Evolutionary conservation across 2,797 vertebrate genomes (phyloP).

Genomic region (Propithecus perrieri): DNA sequence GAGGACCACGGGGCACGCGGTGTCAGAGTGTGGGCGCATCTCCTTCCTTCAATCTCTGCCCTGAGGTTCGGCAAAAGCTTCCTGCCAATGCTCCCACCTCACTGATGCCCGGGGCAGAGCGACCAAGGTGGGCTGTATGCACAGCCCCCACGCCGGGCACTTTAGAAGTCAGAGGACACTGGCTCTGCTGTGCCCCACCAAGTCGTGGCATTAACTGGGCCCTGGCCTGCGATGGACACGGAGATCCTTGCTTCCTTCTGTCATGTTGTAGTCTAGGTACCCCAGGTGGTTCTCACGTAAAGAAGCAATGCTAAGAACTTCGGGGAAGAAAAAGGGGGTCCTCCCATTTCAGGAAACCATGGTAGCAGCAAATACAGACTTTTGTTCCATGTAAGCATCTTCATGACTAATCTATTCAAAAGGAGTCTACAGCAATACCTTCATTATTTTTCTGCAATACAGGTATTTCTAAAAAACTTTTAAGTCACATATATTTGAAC

Average conservation of each 20-base stretch:
- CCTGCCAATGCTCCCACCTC: background rate
- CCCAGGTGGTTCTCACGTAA: rapidly evolving
- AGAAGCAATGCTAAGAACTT: background rate
- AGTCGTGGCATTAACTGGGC: background rate
- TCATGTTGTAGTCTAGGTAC: no score
- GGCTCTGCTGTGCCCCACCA: background rate
- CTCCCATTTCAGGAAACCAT: rapidly evolving
- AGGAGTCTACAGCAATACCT: background rate
- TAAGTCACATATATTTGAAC: background rate
- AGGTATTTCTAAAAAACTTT: background rate
- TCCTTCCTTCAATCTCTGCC: background rate
- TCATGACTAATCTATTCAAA: background rate
- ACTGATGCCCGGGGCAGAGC: rapidly evolving
- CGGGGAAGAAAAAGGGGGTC: rapidly evolving
- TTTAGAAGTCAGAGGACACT: background rate
- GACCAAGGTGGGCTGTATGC: background rate
- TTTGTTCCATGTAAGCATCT: no score
- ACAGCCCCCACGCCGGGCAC: background rate
- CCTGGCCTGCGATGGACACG: background rate
- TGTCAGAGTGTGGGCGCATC: background rate
- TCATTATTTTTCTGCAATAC: background rate
- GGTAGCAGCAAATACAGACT: background rate
- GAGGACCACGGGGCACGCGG: rapidly evolving
- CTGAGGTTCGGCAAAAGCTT: background rate
- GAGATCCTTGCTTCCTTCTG: background rate